These are phyloP conservation scores for Caiman crocodilus DNA, from an alignment of 2,797 vertebrate species.

Conservation along the genomic window DNA sequence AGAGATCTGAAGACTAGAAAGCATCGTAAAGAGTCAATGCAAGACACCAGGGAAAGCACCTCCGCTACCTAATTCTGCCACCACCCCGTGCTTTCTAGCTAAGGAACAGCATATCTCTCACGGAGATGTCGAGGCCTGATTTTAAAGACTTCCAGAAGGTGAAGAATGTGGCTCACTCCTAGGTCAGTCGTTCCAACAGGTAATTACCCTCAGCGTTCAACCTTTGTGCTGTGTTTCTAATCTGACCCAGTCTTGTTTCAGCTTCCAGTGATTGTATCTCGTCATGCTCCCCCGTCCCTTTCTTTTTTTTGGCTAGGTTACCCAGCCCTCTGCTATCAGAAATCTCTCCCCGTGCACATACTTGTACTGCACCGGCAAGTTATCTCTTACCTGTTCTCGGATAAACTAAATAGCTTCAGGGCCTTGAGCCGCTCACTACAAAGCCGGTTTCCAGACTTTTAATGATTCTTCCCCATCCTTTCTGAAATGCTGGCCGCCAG, in stretches of 20 bases:
- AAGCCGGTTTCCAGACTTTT: background rate
- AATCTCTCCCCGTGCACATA: background rate
- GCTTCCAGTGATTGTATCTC: background rate
- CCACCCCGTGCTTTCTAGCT: background rate
- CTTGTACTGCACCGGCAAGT: background rate
- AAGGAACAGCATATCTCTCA: background rate
- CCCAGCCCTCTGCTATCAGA: background rate
- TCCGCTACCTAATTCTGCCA: background rate
- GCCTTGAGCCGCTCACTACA: background rate
- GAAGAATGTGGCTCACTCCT: background rate
- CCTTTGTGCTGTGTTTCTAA: background rate
- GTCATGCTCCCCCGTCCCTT: background rate
- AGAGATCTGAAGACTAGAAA: background rate
- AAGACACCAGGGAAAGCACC: background rate
- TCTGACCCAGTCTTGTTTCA: background rate
- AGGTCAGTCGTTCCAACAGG: background rate
- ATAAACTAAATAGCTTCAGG: background rate
- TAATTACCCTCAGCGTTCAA: background rate
- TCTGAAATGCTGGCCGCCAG: background rate
- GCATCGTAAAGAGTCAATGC: no score
- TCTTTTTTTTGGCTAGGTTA: background rate
- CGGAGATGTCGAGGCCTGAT: background rate
- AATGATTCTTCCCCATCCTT: background rate
- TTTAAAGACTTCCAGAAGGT: background rate
- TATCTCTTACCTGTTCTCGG: background rate